phyloP scores from a whole-genome alignment of 2,797 vertebrate genomes.

The Catharus ustulatus region DNA sequence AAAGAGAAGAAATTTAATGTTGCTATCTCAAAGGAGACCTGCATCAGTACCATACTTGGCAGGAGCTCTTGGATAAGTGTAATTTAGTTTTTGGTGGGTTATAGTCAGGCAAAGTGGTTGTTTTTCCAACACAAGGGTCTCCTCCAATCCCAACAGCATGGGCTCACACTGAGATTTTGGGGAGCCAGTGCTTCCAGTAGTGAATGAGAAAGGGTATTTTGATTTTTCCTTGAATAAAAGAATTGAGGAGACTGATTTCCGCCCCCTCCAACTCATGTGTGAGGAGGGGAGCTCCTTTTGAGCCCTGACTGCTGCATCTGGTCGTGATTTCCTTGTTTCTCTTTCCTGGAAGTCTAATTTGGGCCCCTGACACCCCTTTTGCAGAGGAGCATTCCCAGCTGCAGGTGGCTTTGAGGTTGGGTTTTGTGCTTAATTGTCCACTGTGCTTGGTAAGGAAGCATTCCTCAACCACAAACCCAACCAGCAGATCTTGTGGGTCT shows the following conservation, averaged over 20 bases:
- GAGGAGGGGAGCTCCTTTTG: not conserved
- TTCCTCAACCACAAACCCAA: not conserved
- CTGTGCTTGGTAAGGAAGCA: not conserved
- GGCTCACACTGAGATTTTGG: not conserved
- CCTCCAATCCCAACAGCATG: not conserved
- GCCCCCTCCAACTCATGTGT: accelerated
- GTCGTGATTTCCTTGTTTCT: not conserved
- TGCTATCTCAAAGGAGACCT: not conserved
- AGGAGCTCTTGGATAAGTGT: not conserved
- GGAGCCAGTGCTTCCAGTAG: not conserved
- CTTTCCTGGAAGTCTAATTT: not conserved
- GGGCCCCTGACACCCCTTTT: not conserved
- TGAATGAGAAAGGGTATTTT: not conserved
- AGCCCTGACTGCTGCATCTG: not conserved
- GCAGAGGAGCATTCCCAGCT: not conserved
- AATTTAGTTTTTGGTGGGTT: not conserved
- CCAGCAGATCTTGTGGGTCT: not conserved
- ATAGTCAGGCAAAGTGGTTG: not conserved
- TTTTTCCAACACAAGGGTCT: not conserved
- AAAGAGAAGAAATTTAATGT: not conserved
- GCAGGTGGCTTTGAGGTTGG: not conserved
- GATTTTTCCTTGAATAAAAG: not conserved
- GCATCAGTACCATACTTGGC: not conserved
- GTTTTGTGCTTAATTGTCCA: accelerated
- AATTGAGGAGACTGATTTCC: not conserved